These are phyloP conservation scores for Epinotia nisella DNA, from an alignment of 2,888 invertebrate species.

Conservation along the genomic window DNA sequence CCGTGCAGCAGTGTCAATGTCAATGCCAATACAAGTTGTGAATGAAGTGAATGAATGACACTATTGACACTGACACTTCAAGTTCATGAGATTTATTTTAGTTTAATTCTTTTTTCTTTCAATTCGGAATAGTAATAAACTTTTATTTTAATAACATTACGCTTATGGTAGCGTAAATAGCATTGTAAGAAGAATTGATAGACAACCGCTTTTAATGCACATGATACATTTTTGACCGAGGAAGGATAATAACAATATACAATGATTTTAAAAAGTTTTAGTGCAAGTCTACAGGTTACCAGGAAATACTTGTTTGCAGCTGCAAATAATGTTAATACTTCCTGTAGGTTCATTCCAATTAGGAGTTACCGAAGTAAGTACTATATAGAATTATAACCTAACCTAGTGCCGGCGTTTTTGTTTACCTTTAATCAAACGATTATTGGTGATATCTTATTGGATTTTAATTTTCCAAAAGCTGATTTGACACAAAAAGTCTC, in stretches of 20 bases:
- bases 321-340: background rate
- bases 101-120: too few relatives aligned
- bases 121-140: background rate
- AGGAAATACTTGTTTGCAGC: conserved; percentile 23
- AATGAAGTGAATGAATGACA: too few relatives aligned
- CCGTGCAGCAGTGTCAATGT: too few relatives aligned
- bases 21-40: too few relatives aligned
- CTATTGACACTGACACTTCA: too few relatives aligned
- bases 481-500: too few relatives aligned
- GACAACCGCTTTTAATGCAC: background rate
- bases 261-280: conserved; percentile 34
- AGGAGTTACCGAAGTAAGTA: conserved; percentile 32
- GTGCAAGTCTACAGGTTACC: conserved; percentile 17
- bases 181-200: background rate
- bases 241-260: background rate
- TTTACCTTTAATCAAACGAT: background rate
- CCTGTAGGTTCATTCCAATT: background rate
- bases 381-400: background rate
- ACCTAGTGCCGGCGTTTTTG: conserved; percentile 7
- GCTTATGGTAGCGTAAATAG: background rate
- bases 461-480: too few relatives aligned
- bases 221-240: background rate
- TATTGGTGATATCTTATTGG: background rate
- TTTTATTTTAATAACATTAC: background rate
- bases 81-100: too few relatives aligned